Base-by-base conservation (phyloP, 2,888 invertebrate genomes). In the Hirudinaria manillensis region DNA sequence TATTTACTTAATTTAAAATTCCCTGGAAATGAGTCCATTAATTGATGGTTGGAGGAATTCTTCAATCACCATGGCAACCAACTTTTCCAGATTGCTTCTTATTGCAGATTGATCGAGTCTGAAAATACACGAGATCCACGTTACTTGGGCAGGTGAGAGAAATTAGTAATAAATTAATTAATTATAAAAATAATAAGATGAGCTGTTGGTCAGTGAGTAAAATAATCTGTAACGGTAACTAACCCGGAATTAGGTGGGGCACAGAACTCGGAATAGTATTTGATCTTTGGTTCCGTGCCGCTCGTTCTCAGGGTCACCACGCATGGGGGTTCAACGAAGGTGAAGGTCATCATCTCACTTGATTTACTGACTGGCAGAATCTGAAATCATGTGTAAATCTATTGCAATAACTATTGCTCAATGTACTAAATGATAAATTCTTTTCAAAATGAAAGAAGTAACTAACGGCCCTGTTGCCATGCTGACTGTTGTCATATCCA, bases 231-330 rank as follows among this genome's bases (percentile, higher is more conserved):
- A 32, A 68, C 27, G 34, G n/a, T 3, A 1, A 70, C 80, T 78
- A 76, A 83, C 83, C 82, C 82, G 73, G 80, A 79, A 24, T 78
- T 77, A 13, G 82, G 83, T 73, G 82, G 80, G n/a, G 83, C 81
- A 72, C 80, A 80, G 74, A 83, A 82, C 78, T 86, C 99, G 0
- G 93, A 92, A 87, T 99, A 99, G 86, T 96, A 99, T 87, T 99
- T 99, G 81, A 99, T 90, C 86, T 99, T 99, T 65, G 99, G 99
- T 85, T 99, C 99, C 0, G 99, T 99, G 68, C 99, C 99, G 85
- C 96, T 96, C 0, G 97, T 95, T 79, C 99, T 89, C 51, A 99
- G 86, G 0, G 95, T 97, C 1, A 92, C 89, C 13, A 91, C 90
- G 78, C 93, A 88, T 0, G 94, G 95, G 86, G 92, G 93, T 74